Evolutionary conservation across 2,888 invertebrate genomes (phyloP).

Genomic region (Desoria tigrina): DNA sequence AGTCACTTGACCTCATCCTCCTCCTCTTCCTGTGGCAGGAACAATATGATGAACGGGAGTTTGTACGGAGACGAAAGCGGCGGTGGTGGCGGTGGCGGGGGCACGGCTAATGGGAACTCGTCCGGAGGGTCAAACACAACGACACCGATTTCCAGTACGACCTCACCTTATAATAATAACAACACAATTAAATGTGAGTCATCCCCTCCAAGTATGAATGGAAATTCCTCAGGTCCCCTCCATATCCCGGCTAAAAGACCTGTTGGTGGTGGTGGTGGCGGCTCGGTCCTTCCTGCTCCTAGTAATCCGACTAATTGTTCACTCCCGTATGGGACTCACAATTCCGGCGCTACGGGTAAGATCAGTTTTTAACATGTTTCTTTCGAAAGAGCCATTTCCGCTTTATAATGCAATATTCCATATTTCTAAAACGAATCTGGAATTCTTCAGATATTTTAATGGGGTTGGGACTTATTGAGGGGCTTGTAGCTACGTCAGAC

Average conservation of each 20-base stretch:
- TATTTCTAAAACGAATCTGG: too few relatives aligned
- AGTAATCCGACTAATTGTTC: conserved; percentile 41
- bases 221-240: conserved; percentile 45
- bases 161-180: conserved; percentile 46
- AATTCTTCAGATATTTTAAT: too few relatives aligned
- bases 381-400: too few relatives aligned
- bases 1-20: conserved; percentile 22
- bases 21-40: conserved; percentile 41
- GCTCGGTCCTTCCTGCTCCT: conserved; percentile 30
- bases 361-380: too few relatives aligned
- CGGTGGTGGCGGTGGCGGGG: conserved; percentile 30
- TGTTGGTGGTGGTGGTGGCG: conserved; percentile 35
- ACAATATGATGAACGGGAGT: conserved; percentile 53
- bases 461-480: too few relatives aligned
- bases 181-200: conserved; percentile 48
- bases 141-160: conserved; percentile 51
- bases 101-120: conserved; percentile 40
- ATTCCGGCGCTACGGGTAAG: conserved; percentile 45
- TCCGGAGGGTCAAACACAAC: conserved; percentile 48
- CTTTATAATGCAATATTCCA: too few relatives aligned
- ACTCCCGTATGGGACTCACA: conserved; percentile 46
- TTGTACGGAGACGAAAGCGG: conserved; percentile 51
- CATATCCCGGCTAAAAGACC: conserved; percentile 53
- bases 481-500: too few relatives aligned
- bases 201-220: conserved; percentile 36